Conservation (phyloP, 35 echinoderm and acorn worm species). For the Nesometra sesokonis region DNA sequence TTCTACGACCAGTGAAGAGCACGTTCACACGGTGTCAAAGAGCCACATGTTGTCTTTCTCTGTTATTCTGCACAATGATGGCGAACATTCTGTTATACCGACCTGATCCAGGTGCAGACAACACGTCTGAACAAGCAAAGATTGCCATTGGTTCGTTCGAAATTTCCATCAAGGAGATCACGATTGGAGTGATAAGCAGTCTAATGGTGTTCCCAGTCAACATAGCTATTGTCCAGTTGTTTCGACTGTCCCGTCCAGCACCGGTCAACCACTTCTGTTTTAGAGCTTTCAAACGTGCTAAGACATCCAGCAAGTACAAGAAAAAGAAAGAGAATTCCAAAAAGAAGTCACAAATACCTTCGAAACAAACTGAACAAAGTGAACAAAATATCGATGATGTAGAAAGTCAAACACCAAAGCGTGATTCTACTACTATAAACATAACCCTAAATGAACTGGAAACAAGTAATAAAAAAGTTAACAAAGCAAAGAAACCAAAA, state of each 20-base stretch:
- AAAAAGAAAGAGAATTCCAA: too few species aligned
- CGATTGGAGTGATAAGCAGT: constrained; percentile 73
- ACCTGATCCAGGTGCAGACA: constrained; percentile 36
- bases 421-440: too few species aligned
- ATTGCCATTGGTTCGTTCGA: constrained; percentile 61
- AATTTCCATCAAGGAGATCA: constrained; percentile 64
- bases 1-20: constrained; percentile 63
- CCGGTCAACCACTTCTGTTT: background rate
- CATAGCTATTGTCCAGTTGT: constrained; percentile 75
- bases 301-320: background rate
- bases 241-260: constrained; percentile 47
- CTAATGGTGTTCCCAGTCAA: constrained; percentile 87
- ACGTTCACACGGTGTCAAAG: constrained; percentile 72
- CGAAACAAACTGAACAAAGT: too few species aligned
- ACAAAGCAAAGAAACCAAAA: constrained; percentile 65
- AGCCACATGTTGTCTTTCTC: constrained; percentile 64
- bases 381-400: too few species aligned
- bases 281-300: background rate
- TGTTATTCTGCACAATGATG: constrained; percentile 89
- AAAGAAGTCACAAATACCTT: too few species aligned
- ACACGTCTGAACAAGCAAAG: background rate
- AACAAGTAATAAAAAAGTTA: constrained; percentile 32
- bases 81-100: constrained; percentile 86
- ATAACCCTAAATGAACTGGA: background rate
- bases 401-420: too few species aligned